These are phyloP conservation scores for Machaerirhynchus nigripectus DNA, from an alignment of 2,113 vertebrate species.

Conservation along the genomic window DNA sequence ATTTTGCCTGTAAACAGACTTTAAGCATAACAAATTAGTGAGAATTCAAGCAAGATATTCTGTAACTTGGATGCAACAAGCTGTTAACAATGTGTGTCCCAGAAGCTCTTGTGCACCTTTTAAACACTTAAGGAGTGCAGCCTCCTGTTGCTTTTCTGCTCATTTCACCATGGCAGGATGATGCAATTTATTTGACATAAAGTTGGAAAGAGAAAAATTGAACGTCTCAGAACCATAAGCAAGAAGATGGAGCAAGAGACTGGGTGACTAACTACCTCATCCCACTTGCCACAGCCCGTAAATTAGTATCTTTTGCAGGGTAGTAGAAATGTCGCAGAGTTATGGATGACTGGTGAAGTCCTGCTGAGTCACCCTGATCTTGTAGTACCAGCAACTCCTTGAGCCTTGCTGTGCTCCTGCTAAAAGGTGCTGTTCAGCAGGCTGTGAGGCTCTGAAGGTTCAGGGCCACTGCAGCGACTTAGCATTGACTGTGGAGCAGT, in stretches of 20 bases:
- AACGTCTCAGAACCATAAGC: not conserved
- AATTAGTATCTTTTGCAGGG: not conserved
- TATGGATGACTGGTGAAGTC: not conserved
- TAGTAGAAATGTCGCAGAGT: not conserved
- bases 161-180: not conserved
- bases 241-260: not conserved
- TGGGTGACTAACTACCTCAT: not conserved
- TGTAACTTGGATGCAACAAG: not conserved
- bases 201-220: not conserved
- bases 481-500: not conserved
- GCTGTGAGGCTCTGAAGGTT: not conserved
- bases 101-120: not conserved
- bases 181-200: not conserved
- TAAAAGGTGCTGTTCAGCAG: not conserved
- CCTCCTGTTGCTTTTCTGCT: not conserved
- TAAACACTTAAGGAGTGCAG: not conserved
- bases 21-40: not conserved
- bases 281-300: not conserved
- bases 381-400: not conserved
- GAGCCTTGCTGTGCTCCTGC: not conserved
- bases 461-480: not conserved
- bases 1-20: not conserved
- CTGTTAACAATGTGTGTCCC: not conserved
- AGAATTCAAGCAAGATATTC: not conserved
- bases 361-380: not conserved